These are phyloP conservation scores for Acleris holmiana DNA, from an alignment of 2,888 invertebrate species.

Conservation along the genomic window DNA sequence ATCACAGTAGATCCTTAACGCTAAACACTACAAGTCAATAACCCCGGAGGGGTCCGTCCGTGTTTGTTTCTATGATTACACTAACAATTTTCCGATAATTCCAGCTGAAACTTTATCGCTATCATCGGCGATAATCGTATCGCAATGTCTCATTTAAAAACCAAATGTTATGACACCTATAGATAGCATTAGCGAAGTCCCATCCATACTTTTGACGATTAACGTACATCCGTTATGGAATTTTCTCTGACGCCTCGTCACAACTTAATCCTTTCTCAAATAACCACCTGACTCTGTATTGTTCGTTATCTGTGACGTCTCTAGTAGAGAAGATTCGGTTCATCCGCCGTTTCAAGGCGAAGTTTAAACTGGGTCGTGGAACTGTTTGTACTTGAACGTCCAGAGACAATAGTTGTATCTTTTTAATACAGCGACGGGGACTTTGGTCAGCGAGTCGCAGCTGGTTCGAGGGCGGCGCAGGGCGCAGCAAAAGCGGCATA, in stretches of 20 bases:
- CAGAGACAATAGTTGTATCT: constrained; percentile 77
- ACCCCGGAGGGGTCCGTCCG: constrained; percentile 8
- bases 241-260: constrained; percentile 18
- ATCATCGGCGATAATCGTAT: constrained; percentile 27
- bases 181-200: not conserved
- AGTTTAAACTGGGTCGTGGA: constrained; percentile 50
- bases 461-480: constrained; percentile 64
- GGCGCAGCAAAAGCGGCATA: constrained; percentile 71
- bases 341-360: constrained; percentile 20
- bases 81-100: constrained; percentile 20
- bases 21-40: constrained; percentile 15
- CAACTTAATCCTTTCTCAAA: constrained; percentile 48
- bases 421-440: constrained; percentile 70
- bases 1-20: constrained; percentile 50
- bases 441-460: constrained; percentile 71
- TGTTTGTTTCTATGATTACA: constrained; percentile 10
- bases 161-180: constrained; percentile 11
- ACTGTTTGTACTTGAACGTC: constrained; percentile 74
- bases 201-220: not conserved
- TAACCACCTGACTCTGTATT: constrained; percentile 53
- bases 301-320: constrained; percentile 48
- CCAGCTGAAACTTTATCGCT: constrained; percentile 16
- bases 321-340: constrained; percentile 36
- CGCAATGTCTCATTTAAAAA: constrained; percentile 13
- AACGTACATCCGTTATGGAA: constrained; percentile 10